Conservation (phyloP, 2,797 vertebrate genomes). For the Pseudochirops cupreus region DNA sequence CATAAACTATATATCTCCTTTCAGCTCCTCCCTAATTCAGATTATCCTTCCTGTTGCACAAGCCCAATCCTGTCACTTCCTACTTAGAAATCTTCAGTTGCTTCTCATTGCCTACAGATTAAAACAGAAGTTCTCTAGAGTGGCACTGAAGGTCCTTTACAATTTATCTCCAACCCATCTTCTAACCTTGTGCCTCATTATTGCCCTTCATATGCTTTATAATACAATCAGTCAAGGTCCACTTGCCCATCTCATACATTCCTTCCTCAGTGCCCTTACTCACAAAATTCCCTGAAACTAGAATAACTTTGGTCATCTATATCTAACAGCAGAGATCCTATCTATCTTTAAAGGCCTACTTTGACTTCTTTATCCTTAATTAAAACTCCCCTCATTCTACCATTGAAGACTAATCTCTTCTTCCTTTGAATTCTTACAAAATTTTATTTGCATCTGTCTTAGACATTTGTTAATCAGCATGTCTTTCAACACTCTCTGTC, state of each 20-base stretch:
- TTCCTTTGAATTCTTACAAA: not conserved
- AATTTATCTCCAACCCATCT: not conserved
- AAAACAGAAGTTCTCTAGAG: not conserved
- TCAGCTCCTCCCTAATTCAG: not conserved
- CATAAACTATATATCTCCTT: not conserved
- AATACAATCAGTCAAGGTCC: not conserved
- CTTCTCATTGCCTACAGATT: not conserved
- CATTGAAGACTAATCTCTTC: not conserved
- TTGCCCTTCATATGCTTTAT: not conserved
- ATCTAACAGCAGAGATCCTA: not conserved
- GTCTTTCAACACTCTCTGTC: not conserved
- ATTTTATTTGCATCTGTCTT: not conserved
- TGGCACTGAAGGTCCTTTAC: not conserved
- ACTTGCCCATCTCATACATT: not conserved
- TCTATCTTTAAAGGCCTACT: not conserved
- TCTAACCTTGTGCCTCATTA: not conserved
- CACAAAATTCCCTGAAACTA: not conserved
- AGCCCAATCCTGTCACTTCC: fast-evolving
- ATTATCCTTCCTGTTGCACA: not conserved
- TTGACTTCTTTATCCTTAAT: not conserved
- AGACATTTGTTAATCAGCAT: not conserved
- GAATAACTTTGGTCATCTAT: not conserved
- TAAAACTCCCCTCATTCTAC: not conserved
- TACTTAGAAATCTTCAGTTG: not conserved
- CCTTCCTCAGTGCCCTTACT: not conserved